Base-by-base conservation (phyloP, 2,113 vertebrate species). In the Struthio camelus region DNA sequence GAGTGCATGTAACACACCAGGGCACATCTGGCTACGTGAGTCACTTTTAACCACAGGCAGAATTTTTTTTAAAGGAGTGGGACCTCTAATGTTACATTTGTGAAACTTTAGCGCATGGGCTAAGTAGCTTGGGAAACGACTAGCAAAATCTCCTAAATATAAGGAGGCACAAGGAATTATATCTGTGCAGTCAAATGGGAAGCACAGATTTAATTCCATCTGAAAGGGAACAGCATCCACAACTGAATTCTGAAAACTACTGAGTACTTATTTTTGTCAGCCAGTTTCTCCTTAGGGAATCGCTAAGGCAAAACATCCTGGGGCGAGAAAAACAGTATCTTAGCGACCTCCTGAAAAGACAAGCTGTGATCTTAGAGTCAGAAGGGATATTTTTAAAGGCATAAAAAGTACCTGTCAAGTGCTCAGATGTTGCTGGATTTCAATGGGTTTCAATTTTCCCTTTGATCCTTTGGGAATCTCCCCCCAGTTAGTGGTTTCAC, bases 21-120 rank as follows among this genome's bases (percentile, higher is more conserved):
- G 89, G 46, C 61, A 95, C 92, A 75, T 94, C 83, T 94, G 82
- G 56, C 80, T 93, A 58, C 22, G 10, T 8, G 7, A 94, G 66
- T 54, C n/a, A 65, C 56, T 81, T 79, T 23, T 28, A 87, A 86
- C 36, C 38, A 51, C 7, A 62, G 65, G 61, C 34, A 64, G n/a
- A 5, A 9, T 42, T 28, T 56, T 86, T 86, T 87, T 53, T 80
- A 4, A 50, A 86, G 76, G 30, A 66, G 27, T 27, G 11, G 11
- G 46, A 62, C 59, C 32, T 83, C 50, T 78, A 59, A 62, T 48
- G 44, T 51, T 88, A 5, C 36, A 50, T 78, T 93, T 80, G 73
- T 76, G 66, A 76, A 89, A 69, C n/a, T 66, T 80, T 23, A 84
- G 61, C 73, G 64, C 59, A 64, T 1, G 9, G 65, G 25, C 32